phyloP scores from a whole-genome alignment of 2,888 invertebrate genomes.

The Priocnemis perturbator region DNA sequence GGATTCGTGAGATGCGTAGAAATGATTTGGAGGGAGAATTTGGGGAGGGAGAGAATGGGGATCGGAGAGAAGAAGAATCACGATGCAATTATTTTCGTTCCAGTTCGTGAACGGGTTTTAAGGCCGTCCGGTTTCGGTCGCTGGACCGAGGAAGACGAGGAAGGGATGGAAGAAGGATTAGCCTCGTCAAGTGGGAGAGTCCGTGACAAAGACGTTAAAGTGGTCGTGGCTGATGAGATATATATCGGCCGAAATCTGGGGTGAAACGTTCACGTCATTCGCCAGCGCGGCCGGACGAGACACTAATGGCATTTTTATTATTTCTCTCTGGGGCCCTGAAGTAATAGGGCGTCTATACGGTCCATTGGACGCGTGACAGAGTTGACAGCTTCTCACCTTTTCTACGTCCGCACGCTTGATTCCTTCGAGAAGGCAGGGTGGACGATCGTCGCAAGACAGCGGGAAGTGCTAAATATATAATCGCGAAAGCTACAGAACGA shows the following conservation, averaged over 20 bases:
- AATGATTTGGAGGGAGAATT: slow-evolving; percentile 35
- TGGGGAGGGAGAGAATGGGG: slow-evolving; percentile 37
- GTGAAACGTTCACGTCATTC: slow-evolving; percentile 57
- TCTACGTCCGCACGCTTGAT: slow-evolving; percentile 22
- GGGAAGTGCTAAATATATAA: no score
- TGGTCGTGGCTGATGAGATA: slow-evolving; percentile 59
- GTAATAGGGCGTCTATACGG: slow-evolving; percentile 66
- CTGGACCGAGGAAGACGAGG: slow-evolving; percentile 45
- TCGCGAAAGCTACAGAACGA: no score
- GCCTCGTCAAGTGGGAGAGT: slow-evolving; percentile 67
- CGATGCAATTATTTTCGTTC: slow-evolving; percentile 71
- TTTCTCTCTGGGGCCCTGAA: slow-evolving; percentile 61
- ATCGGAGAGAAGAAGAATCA: slow-evolving; percentile 57
- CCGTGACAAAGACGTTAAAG: slow-evolving; percentile 63
- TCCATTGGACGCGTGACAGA: slow-evolving; percentile 72
- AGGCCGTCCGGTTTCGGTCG: slow-evolving; percentile 40
- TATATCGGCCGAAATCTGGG: slow-evolving; percentile 64
- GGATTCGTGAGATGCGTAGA: slow-evolving; percentile 20
- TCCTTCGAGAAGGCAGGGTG: background rate
- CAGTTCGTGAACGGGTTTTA: slow-evolving; percentile 63
- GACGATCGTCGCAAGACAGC: background rate
- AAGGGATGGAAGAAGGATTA: slow-evolving; percentile 63
- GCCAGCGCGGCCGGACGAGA: slow-evolving; percentile 56
- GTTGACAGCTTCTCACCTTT: slow-evolving; percentile 66
- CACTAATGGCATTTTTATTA: slow-evolving; percentile 75